A percentile compares a stretch with the other conserved stretches of the same genome.
These are phyloP conservation scores for Teleogryllus oceanicus DNA, from an alignment of 2,888 invertebrate species.

Conservation along the genomic window DNA sequence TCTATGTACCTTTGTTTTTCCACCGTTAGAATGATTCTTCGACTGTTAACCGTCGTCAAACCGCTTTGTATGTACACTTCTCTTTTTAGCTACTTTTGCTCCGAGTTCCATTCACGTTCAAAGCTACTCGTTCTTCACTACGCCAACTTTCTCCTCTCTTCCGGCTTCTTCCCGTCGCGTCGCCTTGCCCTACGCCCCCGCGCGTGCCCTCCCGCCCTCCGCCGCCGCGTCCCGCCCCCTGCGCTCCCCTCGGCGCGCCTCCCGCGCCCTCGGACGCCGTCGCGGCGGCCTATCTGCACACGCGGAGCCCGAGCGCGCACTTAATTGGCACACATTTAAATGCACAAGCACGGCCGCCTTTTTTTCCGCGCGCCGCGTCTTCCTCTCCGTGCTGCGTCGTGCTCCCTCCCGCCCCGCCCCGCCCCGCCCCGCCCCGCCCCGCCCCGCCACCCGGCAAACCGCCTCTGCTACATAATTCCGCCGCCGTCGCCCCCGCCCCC, in stretches of 20 bases:
- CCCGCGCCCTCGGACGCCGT: background rate
- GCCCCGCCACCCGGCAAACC: background rate
- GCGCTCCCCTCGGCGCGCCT: background rate
- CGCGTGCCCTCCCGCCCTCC: background rate
- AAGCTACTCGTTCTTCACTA: no score
- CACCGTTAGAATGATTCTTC: no score
- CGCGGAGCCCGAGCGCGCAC: conserved; percentile 43
- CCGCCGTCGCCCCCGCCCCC: no score
- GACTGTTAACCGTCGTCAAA: no score
- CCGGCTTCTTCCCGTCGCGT: background rate
- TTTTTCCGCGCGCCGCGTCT: conserved; percentile 18
- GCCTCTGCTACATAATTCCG: no score
- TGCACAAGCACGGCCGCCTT: conserved; percentile 31
- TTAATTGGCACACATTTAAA: conserved; percentile 33
- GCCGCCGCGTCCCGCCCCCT: background rate
- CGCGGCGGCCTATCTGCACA: background rate
- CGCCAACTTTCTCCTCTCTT: background rate
- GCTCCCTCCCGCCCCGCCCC: no score
- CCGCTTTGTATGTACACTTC: no score
- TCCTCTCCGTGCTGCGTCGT: background rate
- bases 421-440: background rate
- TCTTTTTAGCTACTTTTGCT: no score
- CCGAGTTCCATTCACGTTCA: no score
- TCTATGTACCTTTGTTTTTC: no score
- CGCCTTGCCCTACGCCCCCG: background rate